Base-by-base conservation (phyloP, 2,888 invertebrate genomes). In the Cataglyphis altisquamis region DNA sequence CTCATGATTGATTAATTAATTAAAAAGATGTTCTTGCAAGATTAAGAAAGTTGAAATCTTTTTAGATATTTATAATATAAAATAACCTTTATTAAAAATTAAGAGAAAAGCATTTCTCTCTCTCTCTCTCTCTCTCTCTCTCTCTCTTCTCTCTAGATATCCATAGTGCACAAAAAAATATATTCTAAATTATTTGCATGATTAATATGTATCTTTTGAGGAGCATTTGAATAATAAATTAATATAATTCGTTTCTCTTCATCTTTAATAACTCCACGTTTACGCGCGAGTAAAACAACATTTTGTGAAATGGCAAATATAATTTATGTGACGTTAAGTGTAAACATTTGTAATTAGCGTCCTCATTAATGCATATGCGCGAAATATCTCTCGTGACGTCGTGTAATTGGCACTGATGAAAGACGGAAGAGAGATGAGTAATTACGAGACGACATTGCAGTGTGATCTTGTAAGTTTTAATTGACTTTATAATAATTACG, bases 401-500 rank as follows among this genome's bases (percentile, higher is more conserved):
- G 41, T 57, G 41, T 68, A 68, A 57, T 78, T 68, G 29, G 29
- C 67, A 62, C 8, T n/a, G 45, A 39, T 55, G 63, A 84, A 74
- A 64, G 66, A 78, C 73, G 81, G 64, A 83, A 83, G 63, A 29
- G 29, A 32, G 63, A 66, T 72, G 55, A 52, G 25, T 83, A 88
- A 87, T 84, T 78, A 83, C 81, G 82, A 81, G 82, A 70, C 74
- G 84, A 73, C 78, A 41, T 73, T 10, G 36, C 75, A 74, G 62
- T 72, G 6, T 48, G 62, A 52, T 77, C 66, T 86, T 52, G 77
- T 86, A 74, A 87, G 52, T 86, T 87, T 87, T 91, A 90, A 91
- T 91, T 89, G 86, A 88, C 90, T 91, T 88, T 86, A 88, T 87
- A 86, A 88, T 89, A 89, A 91, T 91, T 87, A 75, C 64, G 45